These are phyloP conservation scores for Montifringilla adamsi DNA, from an alignment of 2,113 vertebrate genomes.

Conservation along the genomic window DNA sequence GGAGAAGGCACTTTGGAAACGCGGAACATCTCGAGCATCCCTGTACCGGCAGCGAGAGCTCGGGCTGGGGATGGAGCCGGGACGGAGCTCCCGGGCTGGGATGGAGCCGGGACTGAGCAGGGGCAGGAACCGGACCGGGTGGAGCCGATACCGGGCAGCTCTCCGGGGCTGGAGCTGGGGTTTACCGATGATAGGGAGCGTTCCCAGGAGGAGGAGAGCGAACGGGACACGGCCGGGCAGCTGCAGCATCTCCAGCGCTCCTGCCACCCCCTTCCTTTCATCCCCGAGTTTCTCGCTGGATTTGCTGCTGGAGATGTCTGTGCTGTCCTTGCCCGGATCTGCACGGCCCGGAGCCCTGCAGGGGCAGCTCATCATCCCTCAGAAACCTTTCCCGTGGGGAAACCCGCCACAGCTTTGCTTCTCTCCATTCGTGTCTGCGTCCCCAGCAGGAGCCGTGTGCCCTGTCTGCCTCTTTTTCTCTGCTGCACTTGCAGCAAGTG, in stretches of 20 bases:
- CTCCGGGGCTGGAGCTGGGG: neutral
- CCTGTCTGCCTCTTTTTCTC: rapidly evolving
- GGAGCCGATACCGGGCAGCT: neutral
- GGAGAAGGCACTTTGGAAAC: neutral
- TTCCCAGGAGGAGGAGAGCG: neutral
- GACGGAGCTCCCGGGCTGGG: neutral
- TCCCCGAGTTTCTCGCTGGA: neutral
- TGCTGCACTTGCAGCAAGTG: neutral
- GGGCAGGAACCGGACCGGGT: too few species aligned
- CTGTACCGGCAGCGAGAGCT: neutral
- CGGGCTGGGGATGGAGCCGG: neutral
- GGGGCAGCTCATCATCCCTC: neutral
- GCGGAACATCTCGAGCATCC: neutral
- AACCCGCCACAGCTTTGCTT: rapidly evolving
- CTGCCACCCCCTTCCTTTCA: neutral
- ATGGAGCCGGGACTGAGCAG: neutral
- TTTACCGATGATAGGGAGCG: rapidly evolving
- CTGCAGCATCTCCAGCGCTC: neutral
- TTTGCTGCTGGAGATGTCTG: neutral
- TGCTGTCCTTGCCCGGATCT: neutral
- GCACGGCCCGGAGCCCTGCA: neutral
- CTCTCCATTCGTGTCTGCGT: rapidly evolving
- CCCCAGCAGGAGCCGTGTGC: neutral
- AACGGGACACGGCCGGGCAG: neutral
- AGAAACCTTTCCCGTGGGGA: neutral